Conservation (phyloP, 2,888 invertebrate genomes). For the Acronicta psi region DNA sequence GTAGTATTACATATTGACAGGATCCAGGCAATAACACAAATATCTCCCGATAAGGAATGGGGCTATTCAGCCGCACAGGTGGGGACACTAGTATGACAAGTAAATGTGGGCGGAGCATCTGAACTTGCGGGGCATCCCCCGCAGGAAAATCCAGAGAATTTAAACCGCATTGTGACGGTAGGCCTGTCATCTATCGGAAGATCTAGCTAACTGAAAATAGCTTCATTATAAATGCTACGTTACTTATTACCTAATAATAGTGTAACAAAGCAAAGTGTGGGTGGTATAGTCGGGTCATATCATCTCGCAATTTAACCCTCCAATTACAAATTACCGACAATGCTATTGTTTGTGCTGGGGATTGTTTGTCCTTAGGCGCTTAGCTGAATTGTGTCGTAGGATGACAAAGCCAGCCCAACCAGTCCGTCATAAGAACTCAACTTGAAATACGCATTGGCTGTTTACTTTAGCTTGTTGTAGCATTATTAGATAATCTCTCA, state of each 20-base stretch:
- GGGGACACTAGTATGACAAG: neutral
- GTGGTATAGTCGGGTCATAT: neutral
- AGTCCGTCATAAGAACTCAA: conserved; percentile 16
- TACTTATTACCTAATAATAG: conserved; percentile 39
- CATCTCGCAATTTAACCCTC: neutral
- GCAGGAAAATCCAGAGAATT: neutral
- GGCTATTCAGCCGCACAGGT: neutral
- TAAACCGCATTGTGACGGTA: neutral
- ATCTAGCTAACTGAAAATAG: conserved; percentile 9
- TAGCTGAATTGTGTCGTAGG: no score
- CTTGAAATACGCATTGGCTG: neutral
- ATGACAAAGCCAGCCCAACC: conserved; percentile 6
- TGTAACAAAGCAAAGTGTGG: conserved; percentile 29
- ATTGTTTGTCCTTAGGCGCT: no score
- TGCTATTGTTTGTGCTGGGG: no score
- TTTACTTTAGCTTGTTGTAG: conserved; percentile 28
- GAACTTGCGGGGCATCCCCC: neutral
- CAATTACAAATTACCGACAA: no score
- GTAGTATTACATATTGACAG: conserved; percentile 17
- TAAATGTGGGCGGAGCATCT: neutral
- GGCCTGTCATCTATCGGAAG: conserved; percentile 34
- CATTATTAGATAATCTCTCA: conserved; percentile 41
- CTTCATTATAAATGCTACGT: conserved; percentile 28
- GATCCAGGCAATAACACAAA: conserved; percentile 16
- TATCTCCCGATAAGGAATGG: conserved; percentile 40